Base-by-base conservation (phyloP, 2,797 vertebrate genomes). In the Acanthurus lineatus region DNA sequence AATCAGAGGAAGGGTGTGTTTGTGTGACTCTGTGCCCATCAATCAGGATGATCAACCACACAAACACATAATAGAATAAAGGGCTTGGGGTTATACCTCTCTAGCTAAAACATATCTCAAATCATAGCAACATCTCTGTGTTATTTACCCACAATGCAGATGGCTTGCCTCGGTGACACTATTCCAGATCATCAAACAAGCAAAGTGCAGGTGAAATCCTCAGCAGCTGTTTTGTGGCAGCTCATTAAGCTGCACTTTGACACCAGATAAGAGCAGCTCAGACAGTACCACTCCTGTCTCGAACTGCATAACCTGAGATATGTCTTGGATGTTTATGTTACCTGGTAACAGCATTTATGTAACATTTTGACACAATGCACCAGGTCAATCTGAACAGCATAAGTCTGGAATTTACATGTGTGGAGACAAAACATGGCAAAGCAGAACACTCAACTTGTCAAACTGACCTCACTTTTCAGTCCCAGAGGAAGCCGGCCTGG, bases 201-300 rank as follows among this genome's bases (percentile, higher is more conserved):
- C 51, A 15, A 10, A 6, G 6, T 59, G 15, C 2, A n/a, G 25
- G 14, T 51, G 14, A 72, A 73, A 70, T 38, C 40, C 16, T 61
- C 17, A 35, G 32, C 40, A 35, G 45, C 22, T 32, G 35, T 82
- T 75, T 83, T 62, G 25, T 35, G 42, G 51, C 49, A 32, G 53
- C 42, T 76, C 60, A 66, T 74, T 77, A 65, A 73, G 38, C 25
- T 72, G 86, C 58, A 93, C 90, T 91, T 91, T 89, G 83, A 88
- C 65, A 81, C 77, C 71, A 77, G 83, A 90, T 91, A 86, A 88
- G 76, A 83, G 32, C 52, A 59, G 20, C 53, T 58, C 2, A 73
- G 52, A 57, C 25, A 12, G 47, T 0, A 59, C 51, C 81, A 65
- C 88, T 57, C 53, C 73, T 61, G 48, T 16, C 56, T 25, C 68